Conservation (phyloP, 1,140 invertebrate genomes). For the Dufourea novaeangliae region DNA sequence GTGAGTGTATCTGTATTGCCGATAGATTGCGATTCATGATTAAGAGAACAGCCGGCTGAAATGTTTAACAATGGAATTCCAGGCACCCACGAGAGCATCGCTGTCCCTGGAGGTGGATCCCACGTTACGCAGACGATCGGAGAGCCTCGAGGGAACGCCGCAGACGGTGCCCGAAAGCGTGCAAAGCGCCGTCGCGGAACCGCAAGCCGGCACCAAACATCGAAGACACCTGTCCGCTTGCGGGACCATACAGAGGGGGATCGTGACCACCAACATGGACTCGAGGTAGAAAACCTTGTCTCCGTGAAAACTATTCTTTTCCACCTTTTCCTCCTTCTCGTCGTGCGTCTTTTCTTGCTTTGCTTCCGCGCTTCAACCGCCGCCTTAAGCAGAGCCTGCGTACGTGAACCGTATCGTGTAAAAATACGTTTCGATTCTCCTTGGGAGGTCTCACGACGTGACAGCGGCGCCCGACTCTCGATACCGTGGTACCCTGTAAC, state of each 20-base stretch:
- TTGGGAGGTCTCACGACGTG: conserved; percentile 79
- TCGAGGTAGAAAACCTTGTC: conserved; percentile 70
- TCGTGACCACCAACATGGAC: conserved; percentile 75
- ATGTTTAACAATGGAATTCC: too few species aligned
- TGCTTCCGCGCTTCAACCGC: conserved; percentile 19
- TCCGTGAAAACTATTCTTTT: background rate
- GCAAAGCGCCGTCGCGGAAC: conserved; percentile 67
- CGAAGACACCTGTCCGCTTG: conserved; percentile 79
- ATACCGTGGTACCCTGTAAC: conserved; percentile 78
- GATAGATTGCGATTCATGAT: too few species aligned
- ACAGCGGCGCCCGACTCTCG: conserved; percentile 75
- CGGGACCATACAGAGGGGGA: conserved; percentile 77
- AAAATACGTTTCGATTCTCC: conserved; percentile 67
- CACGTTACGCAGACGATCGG: conserved; percentile 81
- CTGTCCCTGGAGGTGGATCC: conserved; percentile 84
- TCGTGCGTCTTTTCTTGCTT: background rate
- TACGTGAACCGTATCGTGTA: background rate
- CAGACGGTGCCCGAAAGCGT: conserved; percentile 70
- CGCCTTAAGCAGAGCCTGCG: background rate
- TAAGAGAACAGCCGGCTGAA: background rate
- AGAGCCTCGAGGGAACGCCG: conserved; percentile 84
- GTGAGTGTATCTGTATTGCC: too few species aligned
- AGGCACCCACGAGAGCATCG: conserved; percentile 82
- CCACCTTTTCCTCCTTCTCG: too few species aligned
- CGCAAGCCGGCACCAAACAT: conserved; percentile 73